Base-by-base conservation (phyloP, 2,113 vertebrate species). In the Rousettus leschenaultii region DNA sequence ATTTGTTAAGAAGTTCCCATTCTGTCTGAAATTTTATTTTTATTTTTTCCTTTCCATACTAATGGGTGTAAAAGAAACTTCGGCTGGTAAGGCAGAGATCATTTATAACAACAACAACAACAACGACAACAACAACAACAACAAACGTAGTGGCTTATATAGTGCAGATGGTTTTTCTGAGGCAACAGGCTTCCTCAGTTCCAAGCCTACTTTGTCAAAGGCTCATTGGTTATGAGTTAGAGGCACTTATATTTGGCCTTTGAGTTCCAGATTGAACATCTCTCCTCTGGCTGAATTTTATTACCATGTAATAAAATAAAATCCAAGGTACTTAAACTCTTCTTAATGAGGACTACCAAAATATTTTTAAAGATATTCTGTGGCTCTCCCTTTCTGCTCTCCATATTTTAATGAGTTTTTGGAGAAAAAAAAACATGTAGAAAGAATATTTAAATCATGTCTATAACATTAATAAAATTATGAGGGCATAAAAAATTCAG, bases 341-440 rank as follows among this genome's bases (percentile, higher is more conserved):
- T 95, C 97, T 97, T 98, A 97, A 98, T 97, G 96, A 98, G 95
- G 97, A 97, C 97, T 97, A 97, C 95, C 97, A 97, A 98, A 97
- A 97, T 95, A 97, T 97, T 98, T 97, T 95, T 66, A 89, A 87
- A 95, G 85, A 96, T 93, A 94, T 93, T 94, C 89, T 94, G 70
- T 94, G 86, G 63, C 68, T 96, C 94, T 96, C 51, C 35, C 71
- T 95, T 95, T 96, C 73, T 96, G 45, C 53, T 96, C 19, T 94
- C 63, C 73, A 93, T 96, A 93, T 95, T 96, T 97, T 97, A 97
- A 94, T 96, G 94, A 95, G 89, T 85, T 95, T 89, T 89, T 79
- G 22, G 24, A 65, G 74, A 1, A 13, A 28, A 65, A 80, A 68
- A 43, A 75, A 71, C 78, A 63, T 24, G 48, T 26, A n/a, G 59